phyloP scores from a whole-genome alignment of 2,888 invertebrate genomes.

The Bellardia bayeri region DNA sequence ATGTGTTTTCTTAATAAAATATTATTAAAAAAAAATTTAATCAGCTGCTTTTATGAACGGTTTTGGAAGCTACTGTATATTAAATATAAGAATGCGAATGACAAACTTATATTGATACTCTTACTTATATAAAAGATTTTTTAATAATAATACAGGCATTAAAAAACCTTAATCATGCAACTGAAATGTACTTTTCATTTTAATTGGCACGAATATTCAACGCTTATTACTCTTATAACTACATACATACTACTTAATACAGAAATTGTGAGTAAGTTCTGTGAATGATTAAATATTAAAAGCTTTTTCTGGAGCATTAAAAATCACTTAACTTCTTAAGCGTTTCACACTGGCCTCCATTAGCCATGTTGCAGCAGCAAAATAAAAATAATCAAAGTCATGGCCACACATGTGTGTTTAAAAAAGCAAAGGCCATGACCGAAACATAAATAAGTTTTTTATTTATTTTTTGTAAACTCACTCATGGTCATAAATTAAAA shows the following conservation, averaged over 20 bases:
- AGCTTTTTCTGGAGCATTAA: conserved; percentile 25
- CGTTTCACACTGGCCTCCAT: neutral
- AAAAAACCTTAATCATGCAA: too few species aligned
- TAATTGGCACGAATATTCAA: neutral
- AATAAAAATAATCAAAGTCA: conserved; percentile 52
- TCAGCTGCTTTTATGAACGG: too few species aligned
- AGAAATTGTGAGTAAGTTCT: conserved; percentile 7
- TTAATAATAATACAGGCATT: too few species aligned
- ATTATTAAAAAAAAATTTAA: too few species aligned
- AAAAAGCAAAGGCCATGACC: conserved; percentile 35
- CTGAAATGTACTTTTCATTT: too few species aligned
- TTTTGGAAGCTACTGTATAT: too few species aligned
- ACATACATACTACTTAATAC: neutral
- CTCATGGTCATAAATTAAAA: conserved; percentile 50
- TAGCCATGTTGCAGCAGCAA: neutral
- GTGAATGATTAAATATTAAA: conserved; percentile 37
- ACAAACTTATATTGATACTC: too few species aligned
- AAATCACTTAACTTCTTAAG: conserved; percentile 24
- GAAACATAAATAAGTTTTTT: neutral
- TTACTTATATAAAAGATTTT: neutral
- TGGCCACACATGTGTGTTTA: conserved; percentile 3
- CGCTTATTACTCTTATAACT: neutral
- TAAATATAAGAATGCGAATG: too few species aligned
- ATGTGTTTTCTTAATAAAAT: too few species aligned
- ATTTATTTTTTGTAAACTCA: conserved; percentile 28